These are phyloP conservation scores for Rhynchotus rufescens DNA, from an alignment of 2,797 vertebrate genomes.

Conservation along the genomic window DNA sequence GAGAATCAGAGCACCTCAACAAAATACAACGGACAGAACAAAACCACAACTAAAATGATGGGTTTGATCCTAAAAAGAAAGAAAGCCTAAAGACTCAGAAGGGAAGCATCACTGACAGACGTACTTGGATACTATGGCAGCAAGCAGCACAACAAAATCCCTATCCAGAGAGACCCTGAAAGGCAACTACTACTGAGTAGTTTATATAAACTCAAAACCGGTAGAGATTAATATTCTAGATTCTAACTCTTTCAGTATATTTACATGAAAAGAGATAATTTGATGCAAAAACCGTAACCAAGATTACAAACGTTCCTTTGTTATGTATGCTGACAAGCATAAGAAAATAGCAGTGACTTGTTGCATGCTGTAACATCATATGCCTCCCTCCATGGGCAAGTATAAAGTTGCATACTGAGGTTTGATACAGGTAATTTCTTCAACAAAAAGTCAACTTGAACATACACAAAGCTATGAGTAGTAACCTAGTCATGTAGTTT, in stretches of 20 bases:
- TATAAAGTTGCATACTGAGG: background rate
- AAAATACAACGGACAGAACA: background rate
- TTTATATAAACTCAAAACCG: background rate
- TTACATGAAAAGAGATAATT: background rate
- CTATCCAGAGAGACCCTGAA: background rate
- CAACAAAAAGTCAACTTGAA: background rate
- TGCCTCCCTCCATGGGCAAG: background rate
- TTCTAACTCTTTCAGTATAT: background rate
- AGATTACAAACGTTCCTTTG: background rate
- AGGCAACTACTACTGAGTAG: background rate
- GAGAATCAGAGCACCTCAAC: background rate
- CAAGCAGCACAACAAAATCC: background rate
- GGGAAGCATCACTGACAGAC: background rate
- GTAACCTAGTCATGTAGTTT: background rate
- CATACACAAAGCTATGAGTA: background rate
- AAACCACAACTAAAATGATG: background rate
- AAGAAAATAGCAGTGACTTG: background rate
- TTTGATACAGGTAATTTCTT: background rate
- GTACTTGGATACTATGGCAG: background rate
- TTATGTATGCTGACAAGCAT: background rate
- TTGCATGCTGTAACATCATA: background rate
- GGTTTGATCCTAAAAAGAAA: background rate
- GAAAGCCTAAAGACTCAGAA: background rate
- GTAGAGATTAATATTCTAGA: background rate
- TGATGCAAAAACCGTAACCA: background rate